These are phyloP conservation scores for Hippolais icterina DNA, from an alignment of 2,113 vertebrate genomes.

Conservation along the genomic window DNA sequence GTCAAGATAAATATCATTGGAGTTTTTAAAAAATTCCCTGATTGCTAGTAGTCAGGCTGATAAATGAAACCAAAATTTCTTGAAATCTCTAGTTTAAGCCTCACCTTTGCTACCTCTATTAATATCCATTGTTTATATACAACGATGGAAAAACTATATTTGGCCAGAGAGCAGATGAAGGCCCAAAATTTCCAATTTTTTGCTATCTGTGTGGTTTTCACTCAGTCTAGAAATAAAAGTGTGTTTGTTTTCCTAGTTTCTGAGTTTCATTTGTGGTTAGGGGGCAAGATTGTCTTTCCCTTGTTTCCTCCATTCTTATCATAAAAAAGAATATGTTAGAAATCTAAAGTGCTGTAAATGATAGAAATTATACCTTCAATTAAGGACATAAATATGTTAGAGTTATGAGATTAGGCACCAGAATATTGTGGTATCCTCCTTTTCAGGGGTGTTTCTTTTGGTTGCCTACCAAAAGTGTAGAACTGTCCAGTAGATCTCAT, in stretches of 20 bases:
- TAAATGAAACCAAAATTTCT: neutral
- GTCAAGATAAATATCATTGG: conserved; percentile 33
- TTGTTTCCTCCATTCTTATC: neutral
- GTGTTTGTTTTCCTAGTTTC: neutral
- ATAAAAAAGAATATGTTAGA: neutral
- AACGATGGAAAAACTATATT: neutral
- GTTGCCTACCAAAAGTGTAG: neutral
- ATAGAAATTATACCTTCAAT: neutral
- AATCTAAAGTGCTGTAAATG: neutral
- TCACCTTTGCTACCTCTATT: neutral
- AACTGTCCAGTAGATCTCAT: neutral
- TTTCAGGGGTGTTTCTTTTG: neutral
- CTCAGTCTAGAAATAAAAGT: neutral
- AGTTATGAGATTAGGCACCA: neutral
- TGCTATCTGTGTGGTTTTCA: neutral
- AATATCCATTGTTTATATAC: neutral
- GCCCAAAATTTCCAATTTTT: neutral
- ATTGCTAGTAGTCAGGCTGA: neutral
- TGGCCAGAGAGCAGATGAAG: neutral
- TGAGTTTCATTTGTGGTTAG: neutral
- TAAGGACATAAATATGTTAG: neutral
- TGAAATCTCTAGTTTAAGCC: neutral
- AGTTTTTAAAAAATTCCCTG: conserved; percentile 9
- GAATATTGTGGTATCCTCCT: neutral
- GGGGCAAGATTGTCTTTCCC: neutral